Evolutionary conservation across 1,140 invertebrate genomes (phyloP).

Genomic region (Matsumurasca onukii): DNA sequence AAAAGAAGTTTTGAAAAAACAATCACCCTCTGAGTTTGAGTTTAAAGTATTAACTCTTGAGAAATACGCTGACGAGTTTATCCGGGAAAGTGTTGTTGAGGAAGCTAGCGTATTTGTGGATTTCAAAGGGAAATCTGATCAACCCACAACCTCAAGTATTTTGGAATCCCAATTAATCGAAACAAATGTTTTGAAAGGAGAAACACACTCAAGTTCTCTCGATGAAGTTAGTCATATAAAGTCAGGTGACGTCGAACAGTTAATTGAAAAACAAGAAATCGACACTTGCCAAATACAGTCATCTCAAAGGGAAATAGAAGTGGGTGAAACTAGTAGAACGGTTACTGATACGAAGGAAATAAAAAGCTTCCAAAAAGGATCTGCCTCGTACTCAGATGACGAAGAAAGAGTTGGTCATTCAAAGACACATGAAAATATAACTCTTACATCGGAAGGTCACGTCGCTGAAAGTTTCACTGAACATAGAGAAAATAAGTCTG

Average conservation of each 20-base stretch:
- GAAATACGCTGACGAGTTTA: conserved; percentile 43
- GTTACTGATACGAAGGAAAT: conserved; percentile 27
- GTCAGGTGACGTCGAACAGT: not conserved
- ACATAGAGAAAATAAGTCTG: not conserved
- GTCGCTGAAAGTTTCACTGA: not conserved
- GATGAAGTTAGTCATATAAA: not conserved
- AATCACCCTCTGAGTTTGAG: conserved; percentile 71
- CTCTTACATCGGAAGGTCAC: not conserved
- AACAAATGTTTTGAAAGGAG: conserved; percentile 36
- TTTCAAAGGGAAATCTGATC: not conserved
- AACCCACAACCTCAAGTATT: not conserved
- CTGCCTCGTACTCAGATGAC: conserved; percentile 41
- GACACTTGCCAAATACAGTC: conserved; percentile 39
- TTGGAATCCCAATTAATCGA: conserved; percentile 29
- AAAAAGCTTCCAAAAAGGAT: conserved; percentile 32
- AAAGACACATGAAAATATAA: conserved; percentile 16
- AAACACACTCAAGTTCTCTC: conserved; percentile 9
- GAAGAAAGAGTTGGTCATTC: conserved; percentile 39
- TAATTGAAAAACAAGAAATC: conserved; percentile 29
- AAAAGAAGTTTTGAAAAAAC: conserved; percentile 57
- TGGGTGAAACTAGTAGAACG: conserved; percentile 30
- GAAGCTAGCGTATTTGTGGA: conserved; percentile 26
- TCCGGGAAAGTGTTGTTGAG: conserved; percentile 41
- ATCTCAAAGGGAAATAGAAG: conserved; percentile 41
- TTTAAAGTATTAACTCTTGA: conserved; percentile 55